Conservation (phyloP, 2,113 vertebrate genomes). For the Anser brachyrhynchus region DNA sequence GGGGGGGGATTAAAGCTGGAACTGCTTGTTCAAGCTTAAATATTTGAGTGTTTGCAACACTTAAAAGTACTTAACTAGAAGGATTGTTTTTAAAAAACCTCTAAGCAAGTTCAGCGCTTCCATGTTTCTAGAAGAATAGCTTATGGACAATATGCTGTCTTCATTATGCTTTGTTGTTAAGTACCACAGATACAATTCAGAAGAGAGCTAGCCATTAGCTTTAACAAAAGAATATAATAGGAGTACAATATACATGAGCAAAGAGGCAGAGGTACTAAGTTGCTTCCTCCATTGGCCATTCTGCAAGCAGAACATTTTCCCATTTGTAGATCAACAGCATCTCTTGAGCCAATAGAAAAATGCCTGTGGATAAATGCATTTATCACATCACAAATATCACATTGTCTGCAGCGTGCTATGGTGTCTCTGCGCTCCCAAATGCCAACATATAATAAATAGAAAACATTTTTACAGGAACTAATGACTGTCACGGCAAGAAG, state of each 20-base stretch:
- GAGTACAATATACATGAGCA: background rate
- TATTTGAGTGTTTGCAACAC: background rate
- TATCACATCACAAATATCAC: constrained; percentile 20
- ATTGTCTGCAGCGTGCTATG: background rate
- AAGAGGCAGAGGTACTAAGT: background rate
- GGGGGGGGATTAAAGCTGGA: background rate
- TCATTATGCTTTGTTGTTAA: background rate
- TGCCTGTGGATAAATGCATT: constrained; percentile 1
- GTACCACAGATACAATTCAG: background rate
- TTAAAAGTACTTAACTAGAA: background rate
- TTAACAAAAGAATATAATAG: background rate
- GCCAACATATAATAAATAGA: constrained; percentile 8
- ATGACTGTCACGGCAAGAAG: constrained; percentile 14
- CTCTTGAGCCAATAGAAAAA: constrained; percentile 15
- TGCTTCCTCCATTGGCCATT: background rate
- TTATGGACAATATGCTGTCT: background rate
- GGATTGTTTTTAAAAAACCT: background rate
- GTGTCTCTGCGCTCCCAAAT: constrained; percentile 22
- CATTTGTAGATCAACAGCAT: constrained; percentile 10
- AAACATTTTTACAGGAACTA: constrained; percentile 1
- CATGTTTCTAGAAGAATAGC: background rate
- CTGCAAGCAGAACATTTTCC: background rate
- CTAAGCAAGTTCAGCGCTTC: background rate
- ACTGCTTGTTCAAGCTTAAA: background rate
- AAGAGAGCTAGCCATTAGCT: background rate